A percentile compares a stretch with the other conserved stretches of the same genome.
These are phyloP conservation scores for Trachymyrmex cornetzi DNA, from an alignment of 1,140 invertebrate genomes.

Conservation along the genomic window DNA sequence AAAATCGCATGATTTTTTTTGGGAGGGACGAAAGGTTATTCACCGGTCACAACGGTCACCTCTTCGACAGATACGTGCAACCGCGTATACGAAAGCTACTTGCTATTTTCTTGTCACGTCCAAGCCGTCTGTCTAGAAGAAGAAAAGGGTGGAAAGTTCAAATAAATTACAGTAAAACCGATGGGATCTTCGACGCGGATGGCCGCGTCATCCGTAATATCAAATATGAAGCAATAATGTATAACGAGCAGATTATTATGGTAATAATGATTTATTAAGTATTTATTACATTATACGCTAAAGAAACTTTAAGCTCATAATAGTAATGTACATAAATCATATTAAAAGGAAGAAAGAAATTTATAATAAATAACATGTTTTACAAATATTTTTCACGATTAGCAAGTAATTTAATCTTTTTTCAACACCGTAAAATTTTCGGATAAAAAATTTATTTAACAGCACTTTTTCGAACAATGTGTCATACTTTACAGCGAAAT, in stretches of 20 bases:
- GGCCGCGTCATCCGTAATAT: slow-evolving; percentile 40
- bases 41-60: slow-evolving; percentile 68
- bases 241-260: neutral
- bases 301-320: neutral
- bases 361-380: neutral
- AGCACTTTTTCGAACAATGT: slow-evolving; percentile 5
- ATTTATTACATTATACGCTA: neutral
- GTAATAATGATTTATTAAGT: slow-evolving; percentile 8
- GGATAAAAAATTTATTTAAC: slow-evolving; percentile 15
- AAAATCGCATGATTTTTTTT: slow-evolving; percentile 65
- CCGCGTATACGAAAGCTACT: slow-evolving; percentile 54
- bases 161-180: slow-evolving; percentile 73
- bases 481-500: slow-evolving; percentile 31
- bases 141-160: slow-evolving; percentile 68
- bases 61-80: slow-evolving; percentile 65
- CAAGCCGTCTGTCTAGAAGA: slow-evolving; percentile 70
- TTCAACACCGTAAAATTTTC: neutral
- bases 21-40: slow-evolving; percentile 69
- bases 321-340: neutral
- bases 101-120: slow-evolving; percentile 72
- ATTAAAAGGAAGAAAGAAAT: neutral
- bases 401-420: slow-evolving; percentile 36
- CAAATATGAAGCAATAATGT: slow-evolving; percentile 42
- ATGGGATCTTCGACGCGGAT: slow-evolving; percentile 46
- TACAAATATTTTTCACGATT: slow-evolving; percentile 1